Conservation (phyloP, 2,797 vertebrate species). For the Periophthalmus magnuspinnatus region DNA sequence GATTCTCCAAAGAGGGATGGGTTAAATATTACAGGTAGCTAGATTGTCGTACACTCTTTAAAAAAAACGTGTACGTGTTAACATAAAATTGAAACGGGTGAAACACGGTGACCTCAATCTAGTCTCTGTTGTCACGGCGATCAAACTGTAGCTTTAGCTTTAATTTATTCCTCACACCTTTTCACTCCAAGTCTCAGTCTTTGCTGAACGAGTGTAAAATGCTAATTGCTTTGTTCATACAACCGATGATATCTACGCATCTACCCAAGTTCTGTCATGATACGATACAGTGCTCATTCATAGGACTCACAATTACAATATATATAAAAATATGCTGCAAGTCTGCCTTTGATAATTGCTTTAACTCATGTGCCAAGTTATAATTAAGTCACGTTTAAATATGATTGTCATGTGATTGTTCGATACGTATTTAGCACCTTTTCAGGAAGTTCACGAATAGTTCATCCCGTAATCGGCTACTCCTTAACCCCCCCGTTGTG, state of each 20-base stretch:
- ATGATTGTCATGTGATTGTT: too few relatives aligned
- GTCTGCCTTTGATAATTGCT: too few relatives aligned
- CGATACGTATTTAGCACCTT: too few relatives aligned
- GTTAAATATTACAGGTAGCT: background rate
- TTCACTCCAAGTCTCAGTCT: conserved; percentile 61
- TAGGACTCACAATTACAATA: too few relatives aligned
- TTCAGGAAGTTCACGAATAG: too few relatives aligned
- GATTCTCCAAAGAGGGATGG: background rate
- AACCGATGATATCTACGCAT: conserved; percentile 55
- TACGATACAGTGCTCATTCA: too few relatives aligned
- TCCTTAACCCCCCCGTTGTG: too few relatives aligned
- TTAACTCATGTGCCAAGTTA: too few relatives aligned
- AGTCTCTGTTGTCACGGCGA: conserved; percentile 28
- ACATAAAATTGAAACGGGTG: background rate
- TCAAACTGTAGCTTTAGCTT: conserved; percentile 40
- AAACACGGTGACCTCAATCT: background rate
- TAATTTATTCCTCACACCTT: conserved; percentile 39
- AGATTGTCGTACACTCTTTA: background rate
- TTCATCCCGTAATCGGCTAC: too few relatives aligned
- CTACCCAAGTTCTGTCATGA: background rate
- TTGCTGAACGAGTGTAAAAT: conserved; percentile 72
- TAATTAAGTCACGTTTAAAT: too few relatives aligned
- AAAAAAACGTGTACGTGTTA: background rate
- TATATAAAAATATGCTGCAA: too few relatives aligned
- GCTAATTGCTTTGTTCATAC: conserved; percentile 69